These are phyloP conservation scores for Celastrina argiolus DNA, from an alignment of 2,888 invertebrate genomes.

Conservation along the genomic window DNA sequence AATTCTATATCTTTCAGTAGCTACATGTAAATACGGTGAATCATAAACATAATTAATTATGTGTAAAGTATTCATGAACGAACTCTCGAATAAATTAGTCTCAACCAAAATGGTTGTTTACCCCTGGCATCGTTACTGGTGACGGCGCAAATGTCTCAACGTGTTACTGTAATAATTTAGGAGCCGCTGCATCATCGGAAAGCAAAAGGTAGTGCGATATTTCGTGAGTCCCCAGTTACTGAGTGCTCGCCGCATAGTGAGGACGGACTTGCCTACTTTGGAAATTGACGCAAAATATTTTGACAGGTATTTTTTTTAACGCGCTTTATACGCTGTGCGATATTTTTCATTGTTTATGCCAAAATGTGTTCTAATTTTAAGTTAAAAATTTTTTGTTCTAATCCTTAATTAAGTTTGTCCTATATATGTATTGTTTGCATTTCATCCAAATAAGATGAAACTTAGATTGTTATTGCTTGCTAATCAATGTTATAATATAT, in stretches of 20 bases:
- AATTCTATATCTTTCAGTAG: too few species aligned
- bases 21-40: too few species aligned
- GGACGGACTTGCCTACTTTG: conserved; percentile 29
- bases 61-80: too few species aligned
- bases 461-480: too few species aligned
- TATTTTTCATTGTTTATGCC: neutral
- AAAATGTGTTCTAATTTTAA: neutral
- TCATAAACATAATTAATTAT: too few species aligned
- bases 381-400: neutral
- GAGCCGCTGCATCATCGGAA: conserved; percentile 27
- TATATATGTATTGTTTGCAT: neutral
- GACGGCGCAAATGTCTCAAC: conserved; percentile 29
- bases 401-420: neutral
- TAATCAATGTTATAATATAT: too few species aligned
- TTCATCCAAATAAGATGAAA: too few species aligned
- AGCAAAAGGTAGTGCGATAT: conserved; percentile 31
- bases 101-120: conserved; percentile 12
- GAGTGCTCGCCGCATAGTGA: conserved; percentile 38
- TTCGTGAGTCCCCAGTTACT: conserved; percentile 41
- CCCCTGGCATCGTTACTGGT: conserved; percentile 14
- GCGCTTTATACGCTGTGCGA: conserved; percentile 11
- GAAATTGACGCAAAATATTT: conserved; percentile 6
- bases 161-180: conserved; percentile 31
- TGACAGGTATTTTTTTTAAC: conserved; percentile 24
- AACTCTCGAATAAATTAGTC: too few species aligned